A percentile compares a stretch with the other conserved stretches of the same genome.
Evolutionary conservation across 1,140 invertebrate species (phyloP).

Genomic region (Anastrepha ludens): DNA sequence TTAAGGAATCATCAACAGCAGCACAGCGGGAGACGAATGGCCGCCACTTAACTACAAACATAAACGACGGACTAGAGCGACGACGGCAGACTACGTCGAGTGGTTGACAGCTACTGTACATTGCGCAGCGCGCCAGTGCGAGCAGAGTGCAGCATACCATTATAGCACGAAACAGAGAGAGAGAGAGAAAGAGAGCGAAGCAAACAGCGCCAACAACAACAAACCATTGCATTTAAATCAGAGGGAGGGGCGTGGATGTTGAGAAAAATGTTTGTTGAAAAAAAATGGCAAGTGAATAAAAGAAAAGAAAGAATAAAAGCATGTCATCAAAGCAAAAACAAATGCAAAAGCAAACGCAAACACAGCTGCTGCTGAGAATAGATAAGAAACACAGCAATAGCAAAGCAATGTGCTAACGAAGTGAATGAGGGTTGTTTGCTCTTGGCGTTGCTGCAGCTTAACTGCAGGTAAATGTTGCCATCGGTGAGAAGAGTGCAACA

Average conservation of each 20-base stretch:
- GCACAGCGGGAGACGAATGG: slow-evolving; percentile 29
- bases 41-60: slow-evolving; percentile 24
- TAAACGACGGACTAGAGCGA: neutral
- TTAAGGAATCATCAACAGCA: slow-evolving; percentile 36
- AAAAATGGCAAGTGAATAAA: slow-evolving; percentile 43
- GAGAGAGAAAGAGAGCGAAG: neutral
- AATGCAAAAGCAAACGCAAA: neutral
- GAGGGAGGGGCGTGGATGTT: slow-evolving; percentile 21
- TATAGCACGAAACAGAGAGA: neutral
- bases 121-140: neutral
- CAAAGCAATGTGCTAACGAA: neutral
- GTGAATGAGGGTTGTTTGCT: slow-evolving; percentile 46
- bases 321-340: neutral
- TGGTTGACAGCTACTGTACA: neutral
- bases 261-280: neutral
- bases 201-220: neutral
- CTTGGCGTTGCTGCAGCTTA: slow-evolving; percentile 25
- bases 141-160: neutral
- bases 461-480: slow-evolving; percentile 40
- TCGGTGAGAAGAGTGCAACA: slow-evolving; percentile 27
- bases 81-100: neutral
- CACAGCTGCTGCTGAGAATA: slow-evolving; percentile 9
- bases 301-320: slow-evolving; percentile 1
- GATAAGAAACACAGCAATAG: neutral
- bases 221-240: neutral